phyloP scores from a whole-genome alignment of 92 coral and sea anemone genomes.

The Phenganax subtilis region DNA sequence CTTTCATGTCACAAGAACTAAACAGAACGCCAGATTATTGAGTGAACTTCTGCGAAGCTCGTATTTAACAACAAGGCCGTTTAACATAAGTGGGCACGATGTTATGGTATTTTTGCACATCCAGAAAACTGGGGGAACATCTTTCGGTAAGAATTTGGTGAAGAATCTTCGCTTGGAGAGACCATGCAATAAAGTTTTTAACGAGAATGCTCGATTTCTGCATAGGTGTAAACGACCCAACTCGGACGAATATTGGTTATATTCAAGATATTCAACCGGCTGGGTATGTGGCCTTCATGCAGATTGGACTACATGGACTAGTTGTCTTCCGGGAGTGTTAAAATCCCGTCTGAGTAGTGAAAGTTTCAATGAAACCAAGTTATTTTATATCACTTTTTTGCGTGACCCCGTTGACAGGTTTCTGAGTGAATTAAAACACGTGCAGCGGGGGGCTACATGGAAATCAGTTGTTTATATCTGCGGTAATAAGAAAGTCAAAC shows the following conservation, averaged over 20 bases:
- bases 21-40: not conserved
- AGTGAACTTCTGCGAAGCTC: conserved; percentile 5
- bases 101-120: conserved; percentile 87
- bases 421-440: conserved; percentile 82
- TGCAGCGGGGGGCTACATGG: conserved; percentile 93
- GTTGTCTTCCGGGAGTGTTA: conserved; percentile 67
- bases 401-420: conserved; percentile 82
- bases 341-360: conserved; percentile 52
- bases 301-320: conserved; percentile 79
- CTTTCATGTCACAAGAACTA: no score
- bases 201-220: conserved; percentile 36
- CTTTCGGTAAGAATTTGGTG: conserved; percentile 82
- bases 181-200: conserved; percentile 58
- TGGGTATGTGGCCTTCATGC: conserved; percentile 97
- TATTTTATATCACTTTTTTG: conserved; percentile 70
- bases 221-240: conserved; percentile 69
- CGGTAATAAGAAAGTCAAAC: conserved; percentile 61
- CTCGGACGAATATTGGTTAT: conserved; percentile 74
- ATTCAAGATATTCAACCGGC: conserved; percentile 81
- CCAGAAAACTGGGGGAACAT: conserved; percentile 93
- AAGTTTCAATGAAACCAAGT: conserved; percentile 37
- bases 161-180: conserved; percentile 51
- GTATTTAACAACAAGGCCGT: conserved; percentile 17
- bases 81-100: conserved; percentile 55
- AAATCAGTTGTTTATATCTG: conserved; percentile 63